A percentile compares a stretch with the other conserved stretches of the same genome.
phyloP scores from a whole-genome alignment of 2,113 vertebrate species.

The Chascanopsetta lugubris region DNA sequence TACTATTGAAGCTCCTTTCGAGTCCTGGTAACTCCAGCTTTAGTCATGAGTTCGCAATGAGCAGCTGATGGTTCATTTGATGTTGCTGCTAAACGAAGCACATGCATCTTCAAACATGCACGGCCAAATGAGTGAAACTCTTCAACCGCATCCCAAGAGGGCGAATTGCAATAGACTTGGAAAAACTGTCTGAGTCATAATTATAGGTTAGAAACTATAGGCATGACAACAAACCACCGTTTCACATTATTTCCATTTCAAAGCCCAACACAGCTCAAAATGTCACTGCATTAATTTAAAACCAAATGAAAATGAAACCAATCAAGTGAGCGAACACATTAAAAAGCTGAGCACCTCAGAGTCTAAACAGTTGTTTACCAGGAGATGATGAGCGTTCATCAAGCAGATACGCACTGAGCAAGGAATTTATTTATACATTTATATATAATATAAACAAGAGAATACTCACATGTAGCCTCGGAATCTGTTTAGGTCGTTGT shows the following conservation, averaged over 20 bases:
- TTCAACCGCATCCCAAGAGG: conserved; percentile 30
- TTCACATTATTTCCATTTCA: conserved; percentile 46
- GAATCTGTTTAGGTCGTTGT: conserved; percentile 95
- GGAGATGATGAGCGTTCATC: background rate
- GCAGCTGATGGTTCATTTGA: background rate
- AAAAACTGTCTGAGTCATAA: conserved; percentile 49
- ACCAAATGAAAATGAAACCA: conserved; percentile 1
- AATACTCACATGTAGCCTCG: conserved; percentile 94
- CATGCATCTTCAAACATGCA: conserved; percentile 1
- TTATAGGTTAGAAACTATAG: conserved; percentile 36
- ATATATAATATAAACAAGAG: background rate
- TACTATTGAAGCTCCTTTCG: no score
- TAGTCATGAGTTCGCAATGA: background rate
- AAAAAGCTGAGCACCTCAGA: background rate
- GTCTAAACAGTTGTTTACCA: background rate
- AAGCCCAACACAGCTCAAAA: conserved; percentile 1
- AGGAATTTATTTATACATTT: no score
- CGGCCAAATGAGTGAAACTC: conserved; percentile 17
- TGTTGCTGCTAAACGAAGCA: background rate
- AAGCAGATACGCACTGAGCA: no score
- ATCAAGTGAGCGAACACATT: background rate
- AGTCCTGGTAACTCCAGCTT: background rate
- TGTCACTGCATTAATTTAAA: conserved; percentile 1
- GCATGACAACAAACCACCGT: conserved; percentile 38
- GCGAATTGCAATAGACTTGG: conserved; percentile 24